Evolutionary conservation across 2,797 vertebrate species (phyloP), one percentile per base, ranked within the genome.

Genomic region (Molothrus aeneus): DNA sequence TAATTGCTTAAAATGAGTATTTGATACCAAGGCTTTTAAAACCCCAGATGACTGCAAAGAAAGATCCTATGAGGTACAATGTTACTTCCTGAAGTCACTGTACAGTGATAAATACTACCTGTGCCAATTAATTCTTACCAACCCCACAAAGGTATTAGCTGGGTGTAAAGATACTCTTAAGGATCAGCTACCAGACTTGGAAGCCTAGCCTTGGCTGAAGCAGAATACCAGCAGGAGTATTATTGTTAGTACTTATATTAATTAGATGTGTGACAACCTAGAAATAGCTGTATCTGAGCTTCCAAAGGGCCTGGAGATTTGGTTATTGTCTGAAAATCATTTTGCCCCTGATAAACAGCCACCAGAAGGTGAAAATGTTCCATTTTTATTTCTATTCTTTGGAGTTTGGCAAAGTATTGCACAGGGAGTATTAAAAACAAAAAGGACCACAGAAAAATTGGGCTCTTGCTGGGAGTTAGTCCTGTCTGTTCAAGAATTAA

Each of bases 1-100:
- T 47, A 90, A 88, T 32, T 93, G 66, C 78, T 88, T 85, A 81
- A 79, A 90, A 95, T 88, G 73, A 94, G 60, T 71, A 77, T 94
- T 93, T 2, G 2, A 45, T 74, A 86, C 57, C 64, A 80, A 84
- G 10, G 17, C 42, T 80, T 18, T 90, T 77, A 81, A 90, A 90
- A 64, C 6, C 9, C 56, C 36, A 50, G 17, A 45, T n/a, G 40
- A 53, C 40, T 74, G 60, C 40, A 86, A 73, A 80, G 75, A 50
- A 92, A 92, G 60, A 38, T 54, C 69, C n/a, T 88, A 38, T 1
- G 0, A 1, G 4, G 43, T 47, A 59, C 34, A 53, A 9, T 0
- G 0, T 59, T 45, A 34, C 12, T 45, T 15, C 70, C 66, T 57
- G 42, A 95, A 77, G 63, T 34, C 48, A 31, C 28, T 13, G 32